phyloP scores from a whole-genome alignment of 30 jellyfish, hydroid and myxozoan species.

The Mastigias papua region DNA sequence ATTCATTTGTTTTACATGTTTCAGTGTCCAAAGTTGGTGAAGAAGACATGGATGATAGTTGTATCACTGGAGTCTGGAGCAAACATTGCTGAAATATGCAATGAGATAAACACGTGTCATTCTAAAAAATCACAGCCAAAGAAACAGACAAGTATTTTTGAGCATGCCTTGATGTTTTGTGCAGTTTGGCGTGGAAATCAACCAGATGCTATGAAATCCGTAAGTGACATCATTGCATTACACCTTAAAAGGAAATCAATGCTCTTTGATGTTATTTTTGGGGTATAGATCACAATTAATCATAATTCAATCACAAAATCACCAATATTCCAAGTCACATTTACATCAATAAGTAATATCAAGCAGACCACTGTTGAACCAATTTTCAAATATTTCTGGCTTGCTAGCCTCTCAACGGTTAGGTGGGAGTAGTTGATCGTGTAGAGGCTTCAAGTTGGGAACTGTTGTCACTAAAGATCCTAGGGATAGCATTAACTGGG shows the following conservation, averaged over 20 bases:
- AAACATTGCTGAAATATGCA: constrained; percentile 1
- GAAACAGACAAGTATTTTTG: neutral
- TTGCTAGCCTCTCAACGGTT: too few relatives aligned
- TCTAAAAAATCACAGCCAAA: neutral
- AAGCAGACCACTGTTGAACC: too few relatives aligned
- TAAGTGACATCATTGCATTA: neutral
- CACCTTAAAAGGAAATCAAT: neutral
- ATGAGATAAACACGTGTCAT: neutral
- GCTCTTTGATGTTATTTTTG: too few relatives aligned
- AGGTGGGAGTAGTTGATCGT: too few relatives aligned
- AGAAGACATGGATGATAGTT: constrained; percentile 25
- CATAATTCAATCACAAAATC: too few relatives aligned
- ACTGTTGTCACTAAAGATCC: too few relatives aligned
- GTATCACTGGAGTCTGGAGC: constrained; percentile 16
- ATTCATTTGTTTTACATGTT: neutral
- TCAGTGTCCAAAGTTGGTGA: constrained; percentile 1
- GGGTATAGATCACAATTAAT: too few relatives aligned
- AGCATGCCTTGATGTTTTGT: neutral
- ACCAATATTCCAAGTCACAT: too few relatives aligned
- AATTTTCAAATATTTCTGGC: too few relatives aligned
- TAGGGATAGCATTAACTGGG: too few relatives aligned
- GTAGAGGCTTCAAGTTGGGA: too few relatives aligned
- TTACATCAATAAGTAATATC: too few relatives aligned
- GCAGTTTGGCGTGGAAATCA: neutral
- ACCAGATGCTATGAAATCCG: neutral